phyloP scores from a whole-genome alignment of 2,797 vertebrate genomes.

The Muraenolepis orangiensis region DNA sequence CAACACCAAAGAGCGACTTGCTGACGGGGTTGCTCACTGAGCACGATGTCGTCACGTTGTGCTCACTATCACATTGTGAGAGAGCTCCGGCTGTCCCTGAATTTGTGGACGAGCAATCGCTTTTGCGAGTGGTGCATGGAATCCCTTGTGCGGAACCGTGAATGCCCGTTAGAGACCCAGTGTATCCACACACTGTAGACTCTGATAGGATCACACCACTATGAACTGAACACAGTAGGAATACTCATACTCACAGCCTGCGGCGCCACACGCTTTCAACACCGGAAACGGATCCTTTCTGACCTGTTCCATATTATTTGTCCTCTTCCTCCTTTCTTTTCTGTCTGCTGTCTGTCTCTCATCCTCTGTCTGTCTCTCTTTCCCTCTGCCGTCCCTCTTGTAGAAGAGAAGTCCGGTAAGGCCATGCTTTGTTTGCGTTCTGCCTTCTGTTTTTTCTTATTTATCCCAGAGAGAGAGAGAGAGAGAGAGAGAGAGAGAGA shows the following conservation, averaged over 20 bases:
- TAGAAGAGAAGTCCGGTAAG: constrained; percentile 98
- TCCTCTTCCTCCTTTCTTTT: neutral
- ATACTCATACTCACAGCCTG: neutral
- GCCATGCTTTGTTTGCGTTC: constrained; percentile 10
- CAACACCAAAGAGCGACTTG: no score
- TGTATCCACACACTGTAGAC: neutral
- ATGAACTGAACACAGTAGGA: neutral
- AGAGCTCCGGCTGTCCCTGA: no score
- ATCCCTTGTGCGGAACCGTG: no score
- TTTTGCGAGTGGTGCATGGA: no score
- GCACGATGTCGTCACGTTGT: no score
- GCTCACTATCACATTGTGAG: no score
- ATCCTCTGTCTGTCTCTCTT: constrained; percentile 11
- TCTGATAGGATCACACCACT: neutral
- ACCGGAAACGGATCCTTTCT: neutral
- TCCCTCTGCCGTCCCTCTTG: constrained; percentile 31
- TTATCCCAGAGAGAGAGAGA: constrained; percentile 7
- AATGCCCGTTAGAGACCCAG: no score
- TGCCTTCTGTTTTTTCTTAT: constrained; percentile 5
- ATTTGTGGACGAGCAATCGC: no score
- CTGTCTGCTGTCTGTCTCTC: neutral
- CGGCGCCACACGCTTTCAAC: neutral
- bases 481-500: no score
- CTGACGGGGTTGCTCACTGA: no score
- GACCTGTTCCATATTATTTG: neutral